Evolutionary conservation across 2,888 invertebrate species (phyloP).

Genomic region (Meteorus colon): DNA sequence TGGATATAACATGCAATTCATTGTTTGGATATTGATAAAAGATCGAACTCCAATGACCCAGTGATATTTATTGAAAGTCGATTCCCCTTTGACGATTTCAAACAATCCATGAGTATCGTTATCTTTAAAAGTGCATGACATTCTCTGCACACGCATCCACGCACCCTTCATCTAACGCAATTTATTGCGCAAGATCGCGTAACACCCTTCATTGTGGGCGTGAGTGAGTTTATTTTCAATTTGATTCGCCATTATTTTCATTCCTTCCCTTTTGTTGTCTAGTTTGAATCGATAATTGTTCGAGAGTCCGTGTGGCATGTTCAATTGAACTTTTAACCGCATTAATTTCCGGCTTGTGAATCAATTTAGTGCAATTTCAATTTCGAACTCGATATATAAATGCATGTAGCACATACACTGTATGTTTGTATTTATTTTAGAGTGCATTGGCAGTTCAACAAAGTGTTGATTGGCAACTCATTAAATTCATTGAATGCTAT

Average conservation of each 20-base stretch:
- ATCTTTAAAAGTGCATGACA: too few relatives aligned
- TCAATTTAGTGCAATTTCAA: conserved; percentile 30
- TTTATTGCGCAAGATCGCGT: too few relatives aligned
- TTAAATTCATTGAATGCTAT: not conserved
- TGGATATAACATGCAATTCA: too few relatives aligned
- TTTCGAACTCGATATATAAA: not conserved
- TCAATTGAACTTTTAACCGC: conserved; percentile 34
- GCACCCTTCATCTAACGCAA: too few relatives aligned
- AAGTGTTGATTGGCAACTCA: not conserved
- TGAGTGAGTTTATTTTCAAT: conserved; percentile 2
- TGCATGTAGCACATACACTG: not conserved
- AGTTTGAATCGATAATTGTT: conserved; percentile 2
- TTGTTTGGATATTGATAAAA: too few relatives aligned
- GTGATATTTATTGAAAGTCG: too few relatives aligned
- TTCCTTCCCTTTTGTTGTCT: conserved; percentile 1
- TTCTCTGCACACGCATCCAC: too few relatives aligned
- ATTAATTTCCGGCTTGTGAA: conserved; percentile 17
- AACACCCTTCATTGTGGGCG: not conserved
- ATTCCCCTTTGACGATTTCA: too few relatives aligned
- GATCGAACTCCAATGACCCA: too few relatives aligned
- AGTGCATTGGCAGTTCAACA: not conserved
- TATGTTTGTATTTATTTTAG: not conserved
- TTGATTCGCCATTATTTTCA: not conserved
- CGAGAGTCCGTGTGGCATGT: conserved; percentile 1
- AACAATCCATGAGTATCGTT: too few relatives aligned